Evolutionary conservation across 2,113 vertebrate genomes (phyloP).

Genomic region (Bubo blakistoni): DNA sequence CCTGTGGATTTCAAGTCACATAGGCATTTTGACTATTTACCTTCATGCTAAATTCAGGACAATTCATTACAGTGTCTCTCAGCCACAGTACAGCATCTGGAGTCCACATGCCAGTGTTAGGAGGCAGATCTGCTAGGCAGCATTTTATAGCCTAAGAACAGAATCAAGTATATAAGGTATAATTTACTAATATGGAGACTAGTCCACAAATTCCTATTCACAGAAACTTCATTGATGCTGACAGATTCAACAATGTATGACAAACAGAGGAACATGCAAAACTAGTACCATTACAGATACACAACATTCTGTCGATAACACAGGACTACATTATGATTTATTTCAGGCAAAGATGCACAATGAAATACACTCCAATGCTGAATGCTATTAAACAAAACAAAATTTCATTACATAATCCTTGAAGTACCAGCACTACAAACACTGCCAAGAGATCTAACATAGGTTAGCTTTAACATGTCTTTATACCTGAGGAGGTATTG

Average conservation of each 20-base stretch:
- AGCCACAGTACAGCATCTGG: constrained; percentile 84
- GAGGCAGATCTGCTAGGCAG: constrained; percentile 81
- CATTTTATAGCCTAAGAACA: constrained; percentile 83
- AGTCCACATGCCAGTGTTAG: constrained; percentile 83
- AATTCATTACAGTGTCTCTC: constrained; percentile 78
- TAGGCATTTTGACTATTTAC: constrained; percentile 52
- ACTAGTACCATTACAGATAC: neutral
- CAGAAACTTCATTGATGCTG: neutral
- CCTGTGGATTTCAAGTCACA: neutral
- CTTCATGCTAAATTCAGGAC: constrained; percentile 85
- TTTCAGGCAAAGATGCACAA: neutral
- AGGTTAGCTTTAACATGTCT: neutral
- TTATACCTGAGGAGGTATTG: constrained; percentile 88
- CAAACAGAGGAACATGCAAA: neutral
- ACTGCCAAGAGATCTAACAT: neutral
- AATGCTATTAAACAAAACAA: neutral
- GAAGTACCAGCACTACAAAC: neutral
- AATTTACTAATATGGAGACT: neutral
- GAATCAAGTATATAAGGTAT: neutral
- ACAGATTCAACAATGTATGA: neutral
- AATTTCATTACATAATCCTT: neutral
- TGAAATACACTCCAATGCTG: neutral
- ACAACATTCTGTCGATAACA: neutral
- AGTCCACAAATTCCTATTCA: neutral
- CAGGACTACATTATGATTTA: neutral